Percentiles rank a stretch among this genome's conserved stretches.
Conservation (phyloP, 2,113 vertebrate species). For the Scalopus aquaticus region DNA sequence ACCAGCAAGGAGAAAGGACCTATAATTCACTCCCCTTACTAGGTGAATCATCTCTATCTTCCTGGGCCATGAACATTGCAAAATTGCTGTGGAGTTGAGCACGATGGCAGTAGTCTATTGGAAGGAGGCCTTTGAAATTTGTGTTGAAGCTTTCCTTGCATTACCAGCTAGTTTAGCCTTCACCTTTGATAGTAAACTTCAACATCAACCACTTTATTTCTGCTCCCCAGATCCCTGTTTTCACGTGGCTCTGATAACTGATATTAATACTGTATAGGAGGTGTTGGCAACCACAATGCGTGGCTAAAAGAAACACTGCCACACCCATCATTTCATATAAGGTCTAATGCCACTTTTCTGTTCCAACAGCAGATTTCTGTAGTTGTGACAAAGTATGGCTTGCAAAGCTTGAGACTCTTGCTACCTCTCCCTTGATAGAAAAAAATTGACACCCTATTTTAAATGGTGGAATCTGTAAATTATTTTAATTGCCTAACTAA, state of each 20-base stretch:
- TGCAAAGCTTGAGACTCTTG: neutral
- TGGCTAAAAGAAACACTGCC: neutral
- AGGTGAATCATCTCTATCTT: neutral
- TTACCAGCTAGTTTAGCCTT: neutral
- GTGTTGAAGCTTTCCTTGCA: neutral
- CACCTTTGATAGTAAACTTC: neutral
- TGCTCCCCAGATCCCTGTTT: neutral
- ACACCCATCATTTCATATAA: neutral
- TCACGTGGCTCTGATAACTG: neutral
- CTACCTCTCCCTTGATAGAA: neutral
- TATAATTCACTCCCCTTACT: neutral
- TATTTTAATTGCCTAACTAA: slow-evolving; percentile 12
- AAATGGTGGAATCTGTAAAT: slow-evolving; percentile 30
- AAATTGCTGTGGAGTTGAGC: neutral
- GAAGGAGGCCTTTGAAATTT: neutral
- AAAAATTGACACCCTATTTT: neutral
- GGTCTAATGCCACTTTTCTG: neutral
- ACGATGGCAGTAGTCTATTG: neutral
- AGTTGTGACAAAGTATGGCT: neutral
- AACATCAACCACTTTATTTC: neutral
- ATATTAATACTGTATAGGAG: neutral
- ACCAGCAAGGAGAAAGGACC: neutral
- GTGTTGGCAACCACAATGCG: neutral
- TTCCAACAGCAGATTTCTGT: neutral
- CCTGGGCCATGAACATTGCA: neutral